Evolutionary conservation across 2,888 invertebrate species (phyloP), one percentile per base, ranked within the genome.

Genomic region (Eurytoma adleriae): DNA sequence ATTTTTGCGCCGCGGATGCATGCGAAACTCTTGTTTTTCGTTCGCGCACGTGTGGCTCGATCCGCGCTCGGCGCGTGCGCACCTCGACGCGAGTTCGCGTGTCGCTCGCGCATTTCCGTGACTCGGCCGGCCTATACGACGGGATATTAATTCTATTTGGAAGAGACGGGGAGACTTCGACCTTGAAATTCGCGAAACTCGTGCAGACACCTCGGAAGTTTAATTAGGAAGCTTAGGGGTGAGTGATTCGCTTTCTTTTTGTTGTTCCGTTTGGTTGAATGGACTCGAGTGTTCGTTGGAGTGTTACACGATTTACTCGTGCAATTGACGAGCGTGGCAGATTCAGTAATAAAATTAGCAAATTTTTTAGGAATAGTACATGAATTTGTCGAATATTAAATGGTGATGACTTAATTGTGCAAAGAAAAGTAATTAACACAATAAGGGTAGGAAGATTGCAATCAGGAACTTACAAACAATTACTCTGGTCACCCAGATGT

Each of bases 91-190:
- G 68, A 27, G 30, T 56, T 82, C 64, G 78, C 80, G 75, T 76
- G 80, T 78, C 75, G 54, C 69, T 69, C 64, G 54, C 76, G 71
- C 76, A 72, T 80, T 77, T 69, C 64, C 56, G 62, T 73, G 69
- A 62, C 67, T 59, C 66, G 57, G 27, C 50, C 40, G 67, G 18
- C 24, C 20, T 40, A 40, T 4, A 30, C 69, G 69, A 69, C 16
- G 62, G 62, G 78, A 78, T 77, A 77, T 77, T 68, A 73, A 80
- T 80, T 77, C 72, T 59, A 73, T 77, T 77, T 76, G 61, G 77
- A 76, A 70, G 40, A 13, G 27, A 68, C 59, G 59, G 40, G n/a
- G 68, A 12, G 14, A 2, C 30, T 0, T 10, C 61, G 75, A 56
- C 56, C 54, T 62, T 62, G 69, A 73, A 72, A 30, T 72, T 52